Base-by-base conservation (phyloP, 2,113 vertebrate genomes). In the Butorides virescens region DNA sequence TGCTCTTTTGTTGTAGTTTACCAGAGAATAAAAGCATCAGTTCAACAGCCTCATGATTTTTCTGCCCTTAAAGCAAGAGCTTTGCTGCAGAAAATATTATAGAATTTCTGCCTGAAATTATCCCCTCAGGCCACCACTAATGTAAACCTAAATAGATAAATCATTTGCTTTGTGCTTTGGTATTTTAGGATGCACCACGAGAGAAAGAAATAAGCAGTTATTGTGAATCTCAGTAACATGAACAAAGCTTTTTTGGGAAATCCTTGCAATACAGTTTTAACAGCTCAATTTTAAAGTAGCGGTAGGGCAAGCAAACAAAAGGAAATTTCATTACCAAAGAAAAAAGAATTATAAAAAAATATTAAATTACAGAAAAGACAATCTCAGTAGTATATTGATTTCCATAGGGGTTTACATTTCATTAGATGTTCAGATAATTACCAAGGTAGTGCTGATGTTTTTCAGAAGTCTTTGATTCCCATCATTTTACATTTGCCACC, bases 101-200 rank as follows among this genome's bases (percentile, higher is more conserved):
- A 79, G 85, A 76, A 74, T 71, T 91, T 81, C 59, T 92, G 36
- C 36, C 71, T 91, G 76, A 89, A 94, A 96, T 92, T 93, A 77
- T 89, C 86, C 79, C 80, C 88, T 89, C 9, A 78, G 88, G 94
- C 44, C 56, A 85, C 22, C 56, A 67, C 61, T 92, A 87, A 96
- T 72, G 20, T 75, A 89, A 94, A 92, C 27, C 19, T 92, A 92
- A 88, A 89, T 36, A 93, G 44, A 92, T 59, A 84, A 94, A 86
- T 93, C 0, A 1, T 20, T 93, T 23, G 74, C 15, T 86, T 89
- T 42, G 39, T 61, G 46, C 66, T 61, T 63, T 77, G 66, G 19
- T 66, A 53, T 93, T 90, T 81, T 87, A 89, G 59, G 59, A 84
- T 59, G 27, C 13, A 77, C 21, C 42, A 42, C 29, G 56, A 65